These are phyloP conservation scores for Grapholita molesta DNA, from an alignment of 1,140 invertebrate species.

Conservation along the genomic window DNA sequence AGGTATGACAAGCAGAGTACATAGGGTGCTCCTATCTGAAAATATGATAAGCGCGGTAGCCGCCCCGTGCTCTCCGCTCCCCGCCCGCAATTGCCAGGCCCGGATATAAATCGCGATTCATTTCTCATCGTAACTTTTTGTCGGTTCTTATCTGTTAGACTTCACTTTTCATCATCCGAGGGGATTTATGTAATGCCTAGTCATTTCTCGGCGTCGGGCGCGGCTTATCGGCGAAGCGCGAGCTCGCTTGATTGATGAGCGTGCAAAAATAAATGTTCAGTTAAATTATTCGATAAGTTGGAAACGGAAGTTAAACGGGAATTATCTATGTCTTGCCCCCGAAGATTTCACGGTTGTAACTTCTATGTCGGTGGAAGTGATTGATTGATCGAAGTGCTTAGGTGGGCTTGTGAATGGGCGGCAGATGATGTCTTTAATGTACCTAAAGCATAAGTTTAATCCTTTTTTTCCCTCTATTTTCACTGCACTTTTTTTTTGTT, in stretches of 20 bases:
- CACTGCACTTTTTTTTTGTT: too few species aligned
- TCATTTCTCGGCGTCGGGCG: conserved; percentile 78
- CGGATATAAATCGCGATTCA: conserved; percentile 79
- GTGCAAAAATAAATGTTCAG: conserved; percentile 79
- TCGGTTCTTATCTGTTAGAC: conserved; percentile 80
- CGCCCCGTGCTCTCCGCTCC: conserved; percentile 21
- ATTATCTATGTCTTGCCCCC: conserved; percentile 77
- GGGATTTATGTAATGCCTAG: conserved; percentile 80
- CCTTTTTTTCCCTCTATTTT: not conserved
- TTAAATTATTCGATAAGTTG: conserved; percentile 81
- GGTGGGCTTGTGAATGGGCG: not conserved
- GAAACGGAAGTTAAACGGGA: conserved; percentile 79
- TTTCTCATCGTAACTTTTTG: conserved; percentile 80
- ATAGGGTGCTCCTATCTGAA: conserved; percentile 24
- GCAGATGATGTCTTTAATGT: not conserved
- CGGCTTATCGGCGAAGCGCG: conserved; percentile 70
- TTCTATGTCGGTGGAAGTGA: conserved; percentile 63
- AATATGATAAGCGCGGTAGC: conserved; percentile 26
- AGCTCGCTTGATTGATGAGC: conserved; percentile 79
- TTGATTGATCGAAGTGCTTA: conserved; percentile 53
- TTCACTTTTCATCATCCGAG: conserved; percentile 80
- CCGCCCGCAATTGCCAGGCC: conserved; percentile 43
- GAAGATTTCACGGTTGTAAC: conserved; percentile 74
- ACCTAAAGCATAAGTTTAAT: not conserved
- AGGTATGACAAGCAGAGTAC: conserved; percentile 1